These are phyloP conservation scores for Chiloscyllium punctatum DNA, from an alignment of 2,797 vertebrate genomes.

Conservation along the genomic window DNA sequence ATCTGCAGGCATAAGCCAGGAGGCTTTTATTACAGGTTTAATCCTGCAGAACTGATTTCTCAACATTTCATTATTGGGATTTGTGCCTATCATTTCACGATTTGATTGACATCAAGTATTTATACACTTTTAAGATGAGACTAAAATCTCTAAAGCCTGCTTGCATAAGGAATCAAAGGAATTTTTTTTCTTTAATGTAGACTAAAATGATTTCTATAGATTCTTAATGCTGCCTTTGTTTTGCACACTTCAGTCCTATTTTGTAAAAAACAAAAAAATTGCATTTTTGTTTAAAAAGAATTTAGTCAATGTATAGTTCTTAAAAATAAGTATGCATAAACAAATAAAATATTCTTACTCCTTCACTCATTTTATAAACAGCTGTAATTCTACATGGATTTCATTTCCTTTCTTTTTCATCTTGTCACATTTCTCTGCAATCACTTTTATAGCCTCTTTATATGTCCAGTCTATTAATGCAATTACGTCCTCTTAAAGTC, in stretches of 20 bases:
- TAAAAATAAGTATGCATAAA: too few relatives aligned
- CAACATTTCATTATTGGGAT: too few relatives aligned
- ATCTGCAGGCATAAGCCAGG: too few relatives aligned
- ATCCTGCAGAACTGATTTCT: too few relatives aligned
- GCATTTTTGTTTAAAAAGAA: neutral
- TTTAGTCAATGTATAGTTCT: neutral
- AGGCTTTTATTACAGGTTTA: too few relatives aligned
- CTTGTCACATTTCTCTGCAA: neutral
- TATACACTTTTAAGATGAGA: too few relatives aligned
- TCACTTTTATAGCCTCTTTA: neutral
- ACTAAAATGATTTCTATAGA: neutral
- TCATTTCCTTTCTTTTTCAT: neutral
- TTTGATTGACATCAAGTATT: too few relatives aligned
- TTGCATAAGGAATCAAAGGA: too few relatives aligned
- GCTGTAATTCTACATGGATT: neutral
- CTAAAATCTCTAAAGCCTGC: too few relatives aligned
- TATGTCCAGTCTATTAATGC: neutral
- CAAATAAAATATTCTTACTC: too few relatives aligned
- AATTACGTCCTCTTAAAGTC: neutral
- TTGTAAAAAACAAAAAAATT: neutral
- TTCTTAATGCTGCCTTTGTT: neutral
- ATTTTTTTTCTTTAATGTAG: neutral
- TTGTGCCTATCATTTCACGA: too few relatives aligned
- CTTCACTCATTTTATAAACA: too few relatives aligned
- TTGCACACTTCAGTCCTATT: neutral